Conservation (phyloP, 2,888 invertebrate species). For the Rapana venosa region DNA sequence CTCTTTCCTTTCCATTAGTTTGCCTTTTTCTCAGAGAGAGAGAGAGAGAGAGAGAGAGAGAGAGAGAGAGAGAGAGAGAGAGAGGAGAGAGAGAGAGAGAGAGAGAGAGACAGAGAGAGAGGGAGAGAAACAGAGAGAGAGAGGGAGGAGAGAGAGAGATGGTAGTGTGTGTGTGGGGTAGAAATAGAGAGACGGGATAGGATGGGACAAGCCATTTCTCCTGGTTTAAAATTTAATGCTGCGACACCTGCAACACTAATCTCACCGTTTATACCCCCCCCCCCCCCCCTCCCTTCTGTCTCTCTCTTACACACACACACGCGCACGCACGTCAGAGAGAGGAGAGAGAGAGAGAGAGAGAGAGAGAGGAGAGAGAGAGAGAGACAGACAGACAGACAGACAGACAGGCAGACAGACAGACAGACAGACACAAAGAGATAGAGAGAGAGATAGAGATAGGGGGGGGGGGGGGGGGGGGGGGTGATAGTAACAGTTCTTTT, state of each 20-base stretch:
- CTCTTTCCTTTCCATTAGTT: neutral
- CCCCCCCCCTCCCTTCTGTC: no score
- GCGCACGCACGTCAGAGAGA: neutral
- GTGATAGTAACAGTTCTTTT: no score
- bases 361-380: neutral
- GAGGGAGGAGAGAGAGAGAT: slow-evolving; percentile 15
- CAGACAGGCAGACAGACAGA: neutral
- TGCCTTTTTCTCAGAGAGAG: neutral
- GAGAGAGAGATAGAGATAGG: slow-evolving; percentile 16
- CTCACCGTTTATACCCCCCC: no score
- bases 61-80: neutral
- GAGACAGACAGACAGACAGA: neutral
- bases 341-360: neutral
- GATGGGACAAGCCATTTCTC: no score
- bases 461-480: neutral
- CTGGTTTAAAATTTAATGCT: no score
- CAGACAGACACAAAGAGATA: neutral
- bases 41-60: neutral
- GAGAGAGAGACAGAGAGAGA: neutral
- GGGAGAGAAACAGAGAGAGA: neutral
- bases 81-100: neutral
- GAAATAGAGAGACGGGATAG: neutral
- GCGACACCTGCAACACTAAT: no score
- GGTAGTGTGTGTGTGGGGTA: neutral
- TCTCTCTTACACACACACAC: no score